Percentiles rank a stretch among this genome's conserved stretches.
Conservation (phyloP, 2,888 invertebrate genomes). For the Scaeva pyrastri region DNA sequence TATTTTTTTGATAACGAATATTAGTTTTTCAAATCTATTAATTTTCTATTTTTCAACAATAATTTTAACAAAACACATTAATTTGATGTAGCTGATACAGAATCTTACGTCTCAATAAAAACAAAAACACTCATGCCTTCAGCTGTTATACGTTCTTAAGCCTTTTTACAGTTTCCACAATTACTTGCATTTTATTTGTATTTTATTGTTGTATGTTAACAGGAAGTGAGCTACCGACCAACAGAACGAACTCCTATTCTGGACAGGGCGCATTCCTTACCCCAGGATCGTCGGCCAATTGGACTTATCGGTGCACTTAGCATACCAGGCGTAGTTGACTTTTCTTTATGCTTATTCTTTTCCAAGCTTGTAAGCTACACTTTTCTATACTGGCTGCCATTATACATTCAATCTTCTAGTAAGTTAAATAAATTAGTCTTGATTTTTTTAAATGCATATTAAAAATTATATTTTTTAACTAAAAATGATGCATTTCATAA, state of each 20-base stretch:
- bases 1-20: too few relatives aligned
- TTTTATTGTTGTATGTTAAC: slow-evolving; percentile 11
- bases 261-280: slow-evolving; percentile 67
- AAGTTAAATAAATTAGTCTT: slow-evolving; percentile 83
- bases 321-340: slow-evolving; percentile 97
- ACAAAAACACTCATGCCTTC: too few relatives aligned
- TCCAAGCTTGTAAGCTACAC: slow-evolving; percentile 98
- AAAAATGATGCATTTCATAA: too few relatives aligned
- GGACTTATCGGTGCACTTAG: slow-evolving; percentile 86
- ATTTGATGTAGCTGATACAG: too few relatives aligned
- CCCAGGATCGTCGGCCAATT: slow-evolving; percentile 79
- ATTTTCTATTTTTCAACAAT: too few relatives aligned
- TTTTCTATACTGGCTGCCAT: slow-evolving; percentile 97
- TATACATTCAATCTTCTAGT: slow-evolving; percentile 94
- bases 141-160: too few relatives aligned
- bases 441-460: not conserved
- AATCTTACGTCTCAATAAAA: too few relatives aligned
- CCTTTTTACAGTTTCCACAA: too few relatives aligned
- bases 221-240: slow-evolving; percentile 82
- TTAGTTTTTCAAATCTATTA: too few relatives aligned
- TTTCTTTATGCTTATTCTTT: slow-evolving; percentile 96
- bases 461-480: not conserved
- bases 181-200: too few relatives aligned
- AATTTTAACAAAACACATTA: too few relatives aligned
- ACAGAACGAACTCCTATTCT: slow-evolving; percentile 83